Percentiles rank a stretch among this genome's conserved stretches.
These are phyloP conservation scores for Cyaniris semiargus DNA, from an alignment of 2,888 invertebrate species.

Conservation along the genomic window DNA sequence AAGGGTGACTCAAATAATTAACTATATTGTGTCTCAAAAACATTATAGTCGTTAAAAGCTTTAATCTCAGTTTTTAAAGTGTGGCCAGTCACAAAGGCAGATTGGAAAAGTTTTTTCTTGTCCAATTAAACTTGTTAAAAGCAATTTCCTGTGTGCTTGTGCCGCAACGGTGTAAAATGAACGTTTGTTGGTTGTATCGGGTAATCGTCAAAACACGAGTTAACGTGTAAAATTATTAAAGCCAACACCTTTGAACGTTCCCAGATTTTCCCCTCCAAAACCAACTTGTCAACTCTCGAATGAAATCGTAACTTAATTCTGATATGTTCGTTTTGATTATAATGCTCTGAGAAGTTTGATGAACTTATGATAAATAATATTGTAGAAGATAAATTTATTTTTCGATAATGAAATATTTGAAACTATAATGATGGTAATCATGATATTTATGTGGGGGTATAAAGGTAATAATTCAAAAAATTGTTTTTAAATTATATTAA, in stretches of 20 bases:
- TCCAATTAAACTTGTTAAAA: conserved; percentile 77
- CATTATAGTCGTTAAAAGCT: conserved; percentile 58
- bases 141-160: conserved; percentile 66
- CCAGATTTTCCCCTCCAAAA: not conserved
- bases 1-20: not conserved
- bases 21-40: conserved; percentile 48
- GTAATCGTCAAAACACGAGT: conserved; percentile 34
- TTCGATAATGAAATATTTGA: no score
- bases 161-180: conserved; percentile 48
- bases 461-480: no score
- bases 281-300: not conserved
- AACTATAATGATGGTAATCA: no score
- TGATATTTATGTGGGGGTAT: no score
- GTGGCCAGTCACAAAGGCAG: conserved; percentile 68
- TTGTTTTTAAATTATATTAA: no score
- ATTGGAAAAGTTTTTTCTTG: conserved; percentile 78
- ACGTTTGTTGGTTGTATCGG: conserved; percentile 41
- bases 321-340: not conserved
- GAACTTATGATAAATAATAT: not conserved
- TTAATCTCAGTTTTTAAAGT: conserved; percentile 65
- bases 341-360: not conserved
- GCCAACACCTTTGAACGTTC: conserved; percentile 23
- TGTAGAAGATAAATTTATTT: no score
- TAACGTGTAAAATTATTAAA: conserved; percentile 19
- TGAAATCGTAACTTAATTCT: not conserved